Base-by-base conservation (phyloP, 2,888 invertebrate species). In the Pherbina coryleti region DNA sequence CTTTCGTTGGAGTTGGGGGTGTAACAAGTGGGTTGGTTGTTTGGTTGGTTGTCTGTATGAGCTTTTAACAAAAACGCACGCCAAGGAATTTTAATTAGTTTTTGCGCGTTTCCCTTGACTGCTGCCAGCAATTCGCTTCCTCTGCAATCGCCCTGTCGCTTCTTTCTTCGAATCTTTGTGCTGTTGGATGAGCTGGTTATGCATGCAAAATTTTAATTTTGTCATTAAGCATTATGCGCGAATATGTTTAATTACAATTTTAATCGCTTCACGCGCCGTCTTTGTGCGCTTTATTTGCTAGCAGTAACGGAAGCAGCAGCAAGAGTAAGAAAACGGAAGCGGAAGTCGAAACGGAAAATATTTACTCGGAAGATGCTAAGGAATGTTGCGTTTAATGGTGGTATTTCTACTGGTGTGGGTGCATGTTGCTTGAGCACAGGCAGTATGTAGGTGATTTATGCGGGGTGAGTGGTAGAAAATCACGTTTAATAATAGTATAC, bases 221-320 rank as follows among this genome's bases (percentile, higher is more conserved):
- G 76, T 76, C 76, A 76, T 76, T 76, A 76, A 70, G 70, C 55
- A 37, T 67, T 75, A 34, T 44, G 55, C 51, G 76, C 51, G 70
- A 76, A 76, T 76, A 76, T 70, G 76, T 69, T 69, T 69, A 75
- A 55, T 75, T 69, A 75, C 60, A 69, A 37, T 60, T 75, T 69
- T 75, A 75, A 75, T 69, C 75, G 75, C 69, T 69, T 69, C 69
- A 57, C 69, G 75, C 67, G 67, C 28, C 57, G 14, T 57, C 57
- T 57, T 60, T 73, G 51, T 28, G 37, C 22, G n/a, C 44, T 44
- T 44, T 44, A 44, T 44, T 11, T 60, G 14, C 69, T 25, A 22
- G 28, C 44, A 17, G 49, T 62, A 55, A 22, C 28, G 49, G 62
- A 37, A 31, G 5, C 25, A 3, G 49, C 49, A 49, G 69, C 25